These are phyloP conservation scores for Hermaeophaga mercurialis DNA, from an alignment of 2,888 invertebrate genomes.

Conservation along the genomic window DNA sequence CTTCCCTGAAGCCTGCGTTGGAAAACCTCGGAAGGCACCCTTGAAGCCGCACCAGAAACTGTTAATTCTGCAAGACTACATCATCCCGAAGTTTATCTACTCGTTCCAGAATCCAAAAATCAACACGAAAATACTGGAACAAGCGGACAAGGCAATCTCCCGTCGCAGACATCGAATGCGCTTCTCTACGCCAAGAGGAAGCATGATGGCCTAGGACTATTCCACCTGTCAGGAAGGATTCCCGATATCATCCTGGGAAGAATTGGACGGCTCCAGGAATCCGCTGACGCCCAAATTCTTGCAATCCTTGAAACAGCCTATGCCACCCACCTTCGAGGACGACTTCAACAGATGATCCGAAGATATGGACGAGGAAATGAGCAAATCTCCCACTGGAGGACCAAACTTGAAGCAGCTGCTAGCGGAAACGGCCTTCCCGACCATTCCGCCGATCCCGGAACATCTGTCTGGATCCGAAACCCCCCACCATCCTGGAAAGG, in stretches of 20 bases:
- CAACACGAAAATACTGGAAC: neutral
- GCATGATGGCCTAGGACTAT: neutral
- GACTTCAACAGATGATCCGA: neutral
- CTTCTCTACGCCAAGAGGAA: too few relatives aligned
- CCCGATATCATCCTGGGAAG: neutral
- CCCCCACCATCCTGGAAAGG: slow-evolving; percentile 20
- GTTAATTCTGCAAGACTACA: neutral
- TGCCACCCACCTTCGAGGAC: neutral
- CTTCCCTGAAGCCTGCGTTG: neutral
- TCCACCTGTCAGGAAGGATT: neutral
- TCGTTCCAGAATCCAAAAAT: too few relatives aligned
- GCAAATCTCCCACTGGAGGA: neutral
- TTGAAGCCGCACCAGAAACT: neutral
- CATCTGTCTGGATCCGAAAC: slow-evolving; percentile 8
- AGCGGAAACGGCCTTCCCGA: slow-evolving; percentile 18
- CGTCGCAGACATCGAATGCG: neutral
- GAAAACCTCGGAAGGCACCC: neutral
- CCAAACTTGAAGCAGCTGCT: neutral
- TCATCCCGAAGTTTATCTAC: neutral
- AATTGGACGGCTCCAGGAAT: neutral
- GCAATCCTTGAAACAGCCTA: neutral
- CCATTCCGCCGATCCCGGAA: neutral
- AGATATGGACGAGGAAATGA: neutral
- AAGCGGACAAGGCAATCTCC: neutral
- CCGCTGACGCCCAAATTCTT: neutral